Conservation (phyloP, 2,113 vertebrate genomes). For the Actenoides lindsayi region DNA sequence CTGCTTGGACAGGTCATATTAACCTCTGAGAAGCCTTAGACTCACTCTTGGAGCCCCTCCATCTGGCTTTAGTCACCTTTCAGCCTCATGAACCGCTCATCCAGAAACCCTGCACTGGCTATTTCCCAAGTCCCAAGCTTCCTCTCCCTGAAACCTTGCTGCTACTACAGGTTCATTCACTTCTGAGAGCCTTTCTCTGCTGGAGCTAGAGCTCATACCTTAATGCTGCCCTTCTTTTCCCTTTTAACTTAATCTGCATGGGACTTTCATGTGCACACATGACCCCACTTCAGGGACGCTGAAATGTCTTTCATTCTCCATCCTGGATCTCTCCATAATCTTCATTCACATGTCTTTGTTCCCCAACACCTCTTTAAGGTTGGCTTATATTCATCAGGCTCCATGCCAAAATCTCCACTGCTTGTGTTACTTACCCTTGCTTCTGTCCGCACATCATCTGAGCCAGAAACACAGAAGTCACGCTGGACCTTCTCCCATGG, state of each 20-base stretch:
- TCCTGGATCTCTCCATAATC: not conserved
- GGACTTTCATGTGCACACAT: not conserved
- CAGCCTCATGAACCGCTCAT: not conserved
- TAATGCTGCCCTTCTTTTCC: not conserved
- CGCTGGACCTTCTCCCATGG: not conserved
- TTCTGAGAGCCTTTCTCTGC: not conserved
- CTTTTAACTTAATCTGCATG: not conserved
- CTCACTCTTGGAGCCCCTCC: not conserved
- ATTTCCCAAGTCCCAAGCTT: not conserved
- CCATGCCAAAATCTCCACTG: accelerated
- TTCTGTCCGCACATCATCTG: not conserved
- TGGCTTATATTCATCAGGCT: not conserved
- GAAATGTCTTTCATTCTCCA: not conserved
- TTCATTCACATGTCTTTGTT: not conserved
- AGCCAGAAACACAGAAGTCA: not conserved
- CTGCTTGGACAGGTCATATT: not conserved
- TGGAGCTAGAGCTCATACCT: not conserved
- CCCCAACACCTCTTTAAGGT: not conserved
- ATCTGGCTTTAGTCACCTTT: not conserved
- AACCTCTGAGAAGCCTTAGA: not conserved
- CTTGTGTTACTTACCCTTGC: not conserved
- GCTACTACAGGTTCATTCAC: not conserved
- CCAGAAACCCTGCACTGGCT: not conserved
- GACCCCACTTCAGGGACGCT: not conserved
- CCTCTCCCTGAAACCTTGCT: not conserved